Base-by-base conservation (phyloP, 2,113 vertebrate genomes). In the Dissostichus mawsoni region DNA sequence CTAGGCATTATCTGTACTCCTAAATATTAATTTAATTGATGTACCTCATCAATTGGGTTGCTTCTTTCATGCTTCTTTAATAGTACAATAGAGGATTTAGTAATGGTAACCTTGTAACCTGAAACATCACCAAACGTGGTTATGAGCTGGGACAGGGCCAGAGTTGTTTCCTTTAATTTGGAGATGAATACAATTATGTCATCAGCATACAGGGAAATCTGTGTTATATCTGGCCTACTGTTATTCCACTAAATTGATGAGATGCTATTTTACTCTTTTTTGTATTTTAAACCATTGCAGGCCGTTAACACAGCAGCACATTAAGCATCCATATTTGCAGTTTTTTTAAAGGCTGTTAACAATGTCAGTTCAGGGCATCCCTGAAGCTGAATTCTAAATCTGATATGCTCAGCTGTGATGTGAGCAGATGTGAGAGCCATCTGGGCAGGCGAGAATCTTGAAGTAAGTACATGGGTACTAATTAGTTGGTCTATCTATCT, bases 371-470 rank as follows among this genome's bases (percentile, higher is more conserved):
- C 11, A 59, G n/a, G 17, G 18, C 3, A 16, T 51, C 11, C 4
- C 57, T 52, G 47, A 73, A 52, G 12, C 23, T 36, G 8, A 9
- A 36, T 51, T 72, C 8, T 61, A 3, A 36, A 16, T 20, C 36
- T 11, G 36, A 36, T 11, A 2, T 17, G 17, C 18, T 56, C 36
- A 70, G 17, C 16, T 52, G 20, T 90, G 74, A 94, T 95, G 92
- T 92, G 91, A 69, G 33, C 82, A 29, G 87, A 69, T 8, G 82
- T 89, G 25, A 84, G n/a, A 67, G 90, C 93, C 36, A 72, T 94
- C 62, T 96, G 94, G 95, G 90, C 93, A 61, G 91, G 85, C 16
- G n/a, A 82, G 18, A 89, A 84, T 56, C 29, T 66, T 3, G 63
- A 93, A 69, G 95, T 95, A 83, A 85, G 81, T 69, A 2, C 29